Percentiles rank a stretch among this genome's conserved stretches.
These are phyloP conservation scores for Grammomys dolichurus DNA, from an alignment of 2,113 vertebrate genomes.

Conservation along the genomic window DNA sequence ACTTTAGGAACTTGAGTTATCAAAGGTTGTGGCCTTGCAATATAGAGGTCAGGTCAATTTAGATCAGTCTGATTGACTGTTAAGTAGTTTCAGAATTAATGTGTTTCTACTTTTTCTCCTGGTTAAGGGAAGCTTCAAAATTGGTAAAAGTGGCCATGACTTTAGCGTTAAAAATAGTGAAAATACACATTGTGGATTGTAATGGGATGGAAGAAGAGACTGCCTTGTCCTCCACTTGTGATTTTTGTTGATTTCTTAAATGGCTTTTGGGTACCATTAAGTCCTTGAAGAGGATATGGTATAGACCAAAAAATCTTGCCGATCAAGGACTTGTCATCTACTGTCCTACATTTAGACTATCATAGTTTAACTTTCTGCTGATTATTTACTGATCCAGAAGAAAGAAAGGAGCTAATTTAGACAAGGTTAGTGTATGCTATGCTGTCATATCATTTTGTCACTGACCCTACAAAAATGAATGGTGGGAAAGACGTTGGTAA, in stretches of 20 bases:
- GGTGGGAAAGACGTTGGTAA: conserved; percentile 5
- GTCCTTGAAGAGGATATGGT: not conserved
- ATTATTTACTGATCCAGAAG: conserved; percentile 11
- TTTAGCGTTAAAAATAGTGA: not conserved
- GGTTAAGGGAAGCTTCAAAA: conserved; percentile 7
- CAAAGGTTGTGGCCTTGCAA: not conserved
- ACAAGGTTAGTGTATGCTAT: not conserved
- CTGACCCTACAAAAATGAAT: conserved; percentile 22
- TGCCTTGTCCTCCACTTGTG: not conserved
- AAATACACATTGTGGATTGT: not conserved
- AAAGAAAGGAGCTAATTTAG: conserved; percentile 37
- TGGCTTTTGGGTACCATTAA: not conserved
- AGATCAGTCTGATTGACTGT: not conserved
- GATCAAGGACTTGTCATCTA: not conserved
- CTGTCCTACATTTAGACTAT: conserved; percentile 4
- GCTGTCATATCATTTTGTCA: not conserved
- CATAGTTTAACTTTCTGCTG: conserved; percentile 22
- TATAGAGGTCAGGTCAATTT: not conserved
- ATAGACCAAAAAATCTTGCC: not conserved
- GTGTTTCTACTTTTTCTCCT: not conserved
- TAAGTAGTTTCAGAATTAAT: not conserved
- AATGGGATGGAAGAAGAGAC: not conserved
- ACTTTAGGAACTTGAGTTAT: not conserved
- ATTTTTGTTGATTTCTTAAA: not conserved
- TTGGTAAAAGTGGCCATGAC: not conserved